Base-by-base conservation (phyloP, 1,140 invertebrate species). In the Dendrolimus punctatus region DNA sequence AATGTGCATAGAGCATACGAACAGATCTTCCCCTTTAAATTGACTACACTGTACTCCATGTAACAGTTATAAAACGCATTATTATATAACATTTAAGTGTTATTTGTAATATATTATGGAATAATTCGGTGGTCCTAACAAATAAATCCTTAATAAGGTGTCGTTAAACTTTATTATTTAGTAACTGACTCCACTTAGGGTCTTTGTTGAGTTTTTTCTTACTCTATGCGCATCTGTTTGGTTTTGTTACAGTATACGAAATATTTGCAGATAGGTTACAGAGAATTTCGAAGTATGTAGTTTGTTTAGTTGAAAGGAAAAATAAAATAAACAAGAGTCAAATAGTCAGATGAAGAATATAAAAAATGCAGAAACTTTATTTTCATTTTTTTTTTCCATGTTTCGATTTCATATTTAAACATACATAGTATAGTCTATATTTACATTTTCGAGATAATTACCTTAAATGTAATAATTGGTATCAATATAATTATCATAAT, bases 151-250 rank as follows among this genome's bases (percentile, higher is more conserved):
- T 85, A 85, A 83, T 85, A 83, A 80, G 78, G 79, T 85, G 81
- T 85, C 81, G 76, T 85, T 85, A 85, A 83, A 85, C 58, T 83
- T 85, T 85, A 83, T 85, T 80, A 85, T 85, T 83, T 83, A 80
- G 75, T 83, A 76, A 82, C 79, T 81, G 76, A 79, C 71, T 76
- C 74, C 70, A 80, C 73, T 85, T 79, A 77, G 53, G 53, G 47
- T 64, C 67, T 79, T 85, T 82, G 80, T 80, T 74, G 42, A 23
- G 62, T 66, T 68, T 73, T 62, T 71, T 73, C 72, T 62, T 64
- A 51, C 68, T 58, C 63, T 64, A 53, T 50, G 52, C 75, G 75
- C 81, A 82, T 82, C 78, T 81, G 80, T 75, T 23, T 23, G 23
- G 23, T 23, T 23, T 23, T 78, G 58, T 53, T 48, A 38, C 36